A percentile compares a stretch with the other conserved stretches of the same genome.
Conservation (phyloP, 2,888 invertebrate species). For the Candidula unifasciata region DNA sequence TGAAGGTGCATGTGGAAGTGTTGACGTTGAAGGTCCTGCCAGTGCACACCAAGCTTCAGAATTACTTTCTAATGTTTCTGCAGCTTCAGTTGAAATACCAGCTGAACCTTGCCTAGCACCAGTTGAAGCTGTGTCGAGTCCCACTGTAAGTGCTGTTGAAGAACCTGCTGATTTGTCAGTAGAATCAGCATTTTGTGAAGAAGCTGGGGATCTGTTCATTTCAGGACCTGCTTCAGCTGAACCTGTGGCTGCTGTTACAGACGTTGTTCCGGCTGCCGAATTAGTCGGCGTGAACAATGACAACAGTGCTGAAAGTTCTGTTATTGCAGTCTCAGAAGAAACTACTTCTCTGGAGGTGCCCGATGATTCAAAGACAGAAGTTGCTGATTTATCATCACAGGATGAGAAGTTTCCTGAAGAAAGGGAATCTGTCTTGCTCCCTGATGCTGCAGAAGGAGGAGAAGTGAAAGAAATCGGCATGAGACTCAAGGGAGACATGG, state of each 20-base stretch:
- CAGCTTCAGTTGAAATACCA: constrained; percentile 19
- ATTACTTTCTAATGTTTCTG: constrained; percentile 20
- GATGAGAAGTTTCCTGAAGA: not conserved
- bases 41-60: not conserved
- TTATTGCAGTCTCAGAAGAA: not conserved
- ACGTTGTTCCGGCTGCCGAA: not conserved
- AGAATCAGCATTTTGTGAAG: not conserved
- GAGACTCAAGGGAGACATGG: constrained; percentile 71
- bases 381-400: not conserved
- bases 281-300: not conserved
- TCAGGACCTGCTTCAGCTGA: not conserved
- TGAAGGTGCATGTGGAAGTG: constrained; percentile 34
- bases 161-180: not conserved
- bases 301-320: not conserved
- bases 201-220: not conserved
- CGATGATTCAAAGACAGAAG: not conserved
- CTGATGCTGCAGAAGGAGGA: constrained; percentile 60
- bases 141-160: not conserved
- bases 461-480: constrained; percentile 65
- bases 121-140: constrained; percentile 2
- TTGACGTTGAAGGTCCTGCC: constrained; percentile 1
- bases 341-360: not conserved
- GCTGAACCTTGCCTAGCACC: not conserved
- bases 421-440: not conserved
- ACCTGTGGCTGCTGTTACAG: not conserved